Conservation (phyloP, 2,113 vertebrate species). For the Equus quagga region DNA sequence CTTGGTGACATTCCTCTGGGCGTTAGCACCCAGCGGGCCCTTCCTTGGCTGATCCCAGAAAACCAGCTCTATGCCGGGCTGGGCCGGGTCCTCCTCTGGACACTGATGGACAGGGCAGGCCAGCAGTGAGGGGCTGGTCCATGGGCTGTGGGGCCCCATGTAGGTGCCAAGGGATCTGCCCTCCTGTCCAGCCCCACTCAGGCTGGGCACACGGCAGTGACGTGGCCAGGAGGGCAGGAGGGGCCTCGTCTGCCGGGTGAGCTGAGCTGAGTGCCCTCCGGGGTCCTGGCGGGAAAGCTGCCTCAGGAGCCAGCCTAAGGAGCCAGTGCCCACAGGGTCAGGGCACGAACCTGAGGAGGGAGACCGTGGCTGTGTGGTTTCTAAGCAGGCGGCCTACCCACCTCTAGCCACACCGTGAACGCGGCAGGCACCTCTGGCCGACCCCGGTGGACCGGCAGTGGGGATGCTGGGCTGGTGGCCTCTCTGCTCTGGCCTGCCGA, state of each 20-base stretch:
- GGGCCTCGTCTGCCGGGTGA: fast-evolving
- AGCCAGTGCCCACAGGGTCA: fast-evolving
- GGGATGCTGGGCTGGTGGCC: fast-evolving
- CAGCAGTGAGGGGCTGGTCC: fast-evolving
- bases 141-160: fast-evolving
- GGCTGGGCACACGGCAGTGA: fast-evolving
- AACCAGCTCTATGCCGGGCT: neutral
- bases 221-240: neutral
- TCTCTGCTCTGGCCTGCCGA: neutral
- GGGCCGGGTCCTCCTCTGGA: neutral
- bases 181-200: fast-evolving
- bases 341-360: fast-evolving
- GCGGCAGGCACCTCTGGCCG: fast-evolving
- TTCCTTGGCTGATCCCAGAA: fast-evolving
- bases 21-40: neutral
- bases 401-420: neutral
- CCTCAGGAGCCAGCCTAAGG: fast-evolving
- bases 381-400: too few species aligned
- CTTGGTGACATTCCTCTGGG: fast-evolving
- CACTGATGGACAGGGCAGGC: fast-evolving
- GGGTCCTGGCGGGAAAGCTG: neutral
- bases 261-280: fast-evolving
- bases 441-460: neutral
- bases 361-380: too few species aligned
- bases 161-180: fast-evolving